These are phyloP conservation scores for Cephus nigrinus DNA, from an alignment of 2,888 invertebrate species.

Conservation along the genomic window DNA sequence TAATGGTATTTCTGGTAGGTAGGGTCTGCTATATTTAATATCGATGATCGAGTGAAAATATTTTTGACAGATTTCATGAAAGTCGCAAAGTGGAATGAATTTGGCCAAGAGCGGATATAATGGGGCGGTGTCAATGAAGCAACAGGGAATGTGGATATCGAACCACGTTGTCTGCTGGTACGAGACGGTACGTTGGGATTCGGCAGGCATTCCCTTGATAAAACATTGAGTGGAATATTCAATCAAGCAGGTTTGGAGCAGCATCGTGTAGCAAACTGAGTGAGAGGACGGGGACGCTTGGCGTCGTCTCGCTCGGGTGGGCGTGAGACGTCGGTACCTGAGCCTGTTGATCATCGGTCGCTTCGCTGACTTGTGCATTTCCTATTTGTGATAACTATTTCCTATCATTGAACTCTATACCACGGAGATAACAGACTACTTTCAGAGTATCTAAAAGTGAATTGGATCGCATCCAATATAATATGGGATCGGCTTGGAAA, in stretches of 20 bases:
- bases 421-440: background rate
- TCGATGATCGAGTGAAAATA: background rate
- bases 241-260: conserved; percentile 45
- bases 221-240: conserved; percentile 61
- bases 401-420: background rate
- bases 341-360: conserved; percentile 8
- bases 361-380: conserved; percentile 1
- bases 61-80: background rate
- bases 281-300: background rate
- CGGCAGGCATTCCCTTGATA: conserved; percentile 55
- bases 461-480: background rate
- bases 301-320: background rate
- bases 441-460: background rate
- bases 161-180: conserved; percentile 28
- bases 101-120: conserved; percentile 14
- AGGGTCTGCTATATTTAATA: background rate
- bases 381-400: background rate
- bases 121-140: conserved; percentile 24
- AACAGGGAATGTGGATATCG: conserved; percentile 27
- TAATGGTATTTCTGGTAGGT: background rate
- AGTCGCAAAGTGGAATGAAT: background rate
- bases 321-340: background rate
- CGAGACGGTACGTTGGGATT: conserved; percentile 52
- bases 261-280: background rate
- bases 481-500: background rate